These are phyloP conservation scores for Urocynchramus pylzowi DNA, from an alignment of 2,113 vertebrate species.

Conservation along the genomic window DNA sequence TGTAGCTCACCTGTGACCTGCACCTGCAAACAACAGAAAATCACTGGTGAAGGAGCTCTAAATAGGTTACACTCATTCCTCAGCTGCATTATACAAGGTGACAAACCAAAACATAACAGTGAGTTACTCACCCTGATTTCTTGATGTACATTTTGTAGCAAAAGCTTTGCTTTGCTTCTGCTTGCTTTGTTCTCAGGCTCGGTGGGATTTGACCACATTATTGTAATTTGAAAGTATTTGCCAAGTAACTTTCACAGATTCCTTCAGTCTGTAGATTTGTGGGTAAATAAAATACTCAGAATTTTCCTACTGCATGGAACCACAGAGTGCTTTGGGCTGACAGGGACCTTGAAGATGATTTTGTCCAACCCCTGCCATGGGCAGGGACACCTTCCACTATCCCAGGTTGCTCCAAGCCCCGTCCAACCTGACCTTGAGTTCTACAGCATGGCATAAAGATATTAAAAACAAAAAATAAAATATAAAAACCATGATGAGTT, in stretches of 20 bases:
- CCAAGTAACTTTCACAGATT: background rate
- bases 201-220: background rate
- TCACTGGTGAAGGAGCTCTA: background rate
- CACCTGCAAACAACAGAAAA: background rate
- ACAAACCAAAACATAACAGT: background rate
- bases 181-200: background rate
- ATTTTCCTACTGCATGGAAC: background rate
- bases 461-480: background rate
- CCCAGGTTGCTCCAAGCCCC: background rate
- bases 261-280: background rate
- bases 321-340: background rate
- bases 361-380: background rate
- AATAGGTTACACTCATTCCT: background rate
- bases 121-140: background rate
- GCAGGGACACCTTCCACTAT: background rate
- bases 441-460: background rate
- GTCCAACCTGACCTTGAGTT: background rate
- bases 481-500: background rate
- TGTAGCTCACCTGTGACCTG: slow-evolving; percentile 1
- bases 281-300: background rate
- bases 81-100: background rate
- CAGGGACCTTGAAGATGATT: background rate
- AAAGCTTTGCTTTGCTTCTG: background rate
- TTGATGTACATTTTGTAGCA: background rate
- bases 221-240: background rate